A percentile compares a stretch with the other conserved stretches of the same genome.
Evolutionary conservation across 2,888 invertebrate genomes (phyloP).

Genomic region (Horisme vitalbata): DNA sequence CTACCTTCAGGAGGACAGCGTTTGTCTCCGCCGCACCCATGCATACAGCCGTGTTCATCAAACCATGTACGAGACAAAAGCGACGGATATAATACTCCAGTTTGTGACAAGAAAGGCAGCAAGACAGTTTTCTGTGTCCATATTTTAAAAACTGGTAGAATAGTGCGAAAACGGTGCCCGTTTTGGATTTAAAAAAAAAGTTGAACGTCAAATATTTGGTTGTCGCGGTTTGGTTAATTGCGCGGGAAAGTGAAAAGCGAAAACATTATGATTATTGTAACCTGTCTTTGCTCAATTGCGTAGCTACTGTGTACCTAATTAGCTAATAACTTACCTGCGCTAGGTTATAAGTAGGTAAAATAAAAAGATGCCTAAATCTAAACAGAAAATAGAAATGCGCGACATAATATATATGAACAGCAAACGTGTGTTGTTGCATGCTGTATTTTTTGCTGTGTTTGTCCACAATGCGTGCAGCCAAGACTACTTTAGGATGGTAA

Average conservation of each 20-base stretch:
- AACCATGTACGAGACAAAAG: slow-evolving; percentile 77
- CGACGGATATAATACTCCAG: slow-evolving; percentile 73
- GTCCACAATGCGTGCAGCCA: slow-evolving; percentile 62
- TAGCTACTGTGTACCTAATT: no score
- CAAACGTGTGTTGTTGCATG: slow-evolving; percentile 41
- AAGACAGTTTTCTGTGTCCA: slow-evolving; percentile 63
- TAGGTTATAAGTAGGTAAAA: no score
- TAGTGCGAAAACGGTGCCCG: background rate
- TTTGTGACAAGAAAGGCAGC: slow-evolving; percentile 70
- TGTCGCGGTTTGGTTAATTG: slow-evolving; percentile 5
- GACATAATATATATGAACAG: slow-evolving; percentile 43
- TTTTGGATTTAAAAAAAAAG: slow-evolving; percentile 18
- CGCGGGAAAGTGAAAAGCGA: slow-evolving; percentile 14
- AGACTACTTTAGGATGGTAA: slow-evolving; percentile 75
- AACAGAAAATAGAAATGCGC: slow-evolving; percentile 13
- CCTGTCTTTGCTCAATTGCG: no score
- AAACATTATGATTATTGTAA: background rate
- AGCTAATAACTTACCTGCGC: no score
- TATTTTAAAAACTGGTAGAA: slow-evolving; percentile 4
- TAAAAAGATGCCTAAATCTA: background rate
- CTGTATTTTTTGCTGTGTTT: slow-evolving; percentile 67
- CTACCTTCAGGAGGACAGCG: slow-evolving; percentile 6
- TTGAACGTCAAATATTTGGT: slow-evolving; percentile 5
- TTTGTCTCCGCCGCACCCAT: slow-evolving; percentile 56
- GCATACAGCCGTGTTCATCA: slow-evolving; percentile 63